Evolutionary conservation across 2,113 vertebrate genomes (phyloP).

Genomic region (Spheniscus mendiculus): DNA sequence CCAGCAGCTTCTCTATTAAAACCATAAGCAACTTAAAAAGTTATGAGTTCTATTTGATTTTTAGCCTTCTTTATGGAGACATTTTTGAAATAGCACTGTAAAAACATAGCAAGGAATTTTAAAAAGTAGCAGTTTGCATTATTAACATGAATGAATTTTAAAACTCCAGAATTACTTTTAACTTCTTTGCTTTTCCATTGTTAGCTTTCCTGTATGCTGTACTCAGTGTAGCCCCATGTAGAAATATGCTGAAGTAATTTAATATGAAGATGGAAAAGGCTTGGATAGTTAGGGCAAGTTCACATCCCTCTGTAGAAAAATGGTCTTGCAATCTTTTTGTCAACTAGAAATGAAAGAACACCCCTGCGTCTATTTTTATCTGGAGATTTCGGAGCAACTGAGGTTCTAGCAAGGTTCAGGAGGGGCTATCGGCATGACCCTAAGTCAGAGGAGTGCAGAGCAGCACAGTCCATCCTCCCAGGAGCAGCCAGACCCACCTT

Average conservation of each 20-base stretch:
- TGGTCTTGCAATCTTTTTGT: neutral
- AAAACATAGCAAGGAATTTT: neutral
- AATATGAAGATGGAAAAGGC: slow-evolving; percentile 1
- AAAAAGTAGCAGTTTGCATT: neutral
- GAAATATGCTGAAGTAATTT: slow-evolving; percentile 6
- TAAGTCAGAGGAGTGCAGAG: neutral
- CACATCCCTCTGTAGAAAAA: neutral
- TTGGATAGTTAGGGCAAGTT: neutral
- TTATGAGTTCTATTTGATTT: neutral
- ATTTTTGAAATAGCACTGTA: neutral
- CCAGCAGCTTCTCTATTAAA: neutral
- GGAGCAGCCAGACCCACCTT: neutral
- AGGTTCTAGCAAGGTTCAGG: neutral
- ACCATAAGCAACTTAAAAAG: neutral
- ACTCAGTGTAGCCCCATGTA: neutral
- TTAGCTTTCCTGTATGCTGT: neutral
- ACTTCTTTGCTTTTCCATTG: slow-evolving; percentile 26
- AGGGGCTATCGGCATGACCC: neutral
- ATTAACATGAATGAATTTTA: slow-evolving; percentile 36
- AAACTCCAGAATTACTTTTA: slow-evolving; percentile 23
- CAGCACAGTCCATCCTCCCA: neutral
- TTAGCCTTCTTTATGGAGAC: neutral
- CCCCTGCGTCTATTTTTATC: neutral
- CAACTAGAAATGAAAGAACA: neutral
- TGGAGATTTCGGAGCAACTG: neutral